phyloP scores from a whole-genome alignment of 2,113 vertebrate genomes.

The Meleagris gallopavo region DNA sequence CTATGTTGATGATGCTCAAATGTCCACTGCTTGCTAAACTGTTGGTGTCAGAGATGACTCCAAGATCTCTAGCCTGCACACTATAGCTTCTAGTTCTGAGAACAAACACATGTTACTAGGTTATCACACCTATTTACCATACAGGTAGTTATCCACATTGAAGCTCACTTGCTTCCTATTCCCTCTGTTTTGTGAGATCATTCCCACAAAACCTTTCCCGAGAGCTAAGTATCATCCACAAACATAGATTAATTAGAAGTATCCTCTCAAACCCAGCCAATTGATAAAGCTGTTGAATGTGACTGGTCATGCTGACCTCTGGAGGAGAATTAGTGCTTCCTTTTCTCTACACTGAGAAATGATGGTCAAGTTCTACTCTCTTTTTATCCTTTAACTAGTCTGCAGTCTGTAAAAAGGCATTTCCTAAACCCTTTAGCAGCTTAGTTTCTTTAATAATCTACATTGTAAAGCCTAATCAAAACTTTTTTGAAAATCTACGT shows the following conservation, averaged over 20 bases:
- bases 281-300: neutral
- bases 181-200: neutral
- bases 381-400: neutral
- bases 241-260: neutral
- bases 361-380: neutral
- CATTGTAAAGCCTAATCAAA: neutral
- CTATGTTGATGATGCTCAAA: neutral
- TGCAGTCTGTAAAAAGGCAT: neutral
- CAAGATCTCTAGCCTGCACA: neutral
- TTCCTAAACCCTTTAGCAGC: neutral
- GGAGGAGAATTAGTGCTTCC: neutral
- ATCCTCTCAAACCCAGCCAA: rapidly evolving
- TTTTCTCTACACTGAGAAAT: neutral
- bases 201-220: neutral
- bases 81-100: neutral
- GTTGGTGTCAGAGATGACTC: neutral
- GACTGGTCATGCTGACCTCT: neutral
- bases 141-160: neutral
- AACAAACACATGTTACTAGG: neutral
- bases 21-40: neutral
- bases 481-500: neutral
- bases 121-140: neutral
- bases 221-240: neutral
- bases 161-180: neutral
- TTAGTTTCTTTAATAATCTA: neutral